A percentile compares a stretch with the other conserved stretches of the same genome.
These are phyloP conservation scores for Carcina quercana DNA, from an alignment of 2,888 invertebrate species.

Conservation along the genomic window DNA sequence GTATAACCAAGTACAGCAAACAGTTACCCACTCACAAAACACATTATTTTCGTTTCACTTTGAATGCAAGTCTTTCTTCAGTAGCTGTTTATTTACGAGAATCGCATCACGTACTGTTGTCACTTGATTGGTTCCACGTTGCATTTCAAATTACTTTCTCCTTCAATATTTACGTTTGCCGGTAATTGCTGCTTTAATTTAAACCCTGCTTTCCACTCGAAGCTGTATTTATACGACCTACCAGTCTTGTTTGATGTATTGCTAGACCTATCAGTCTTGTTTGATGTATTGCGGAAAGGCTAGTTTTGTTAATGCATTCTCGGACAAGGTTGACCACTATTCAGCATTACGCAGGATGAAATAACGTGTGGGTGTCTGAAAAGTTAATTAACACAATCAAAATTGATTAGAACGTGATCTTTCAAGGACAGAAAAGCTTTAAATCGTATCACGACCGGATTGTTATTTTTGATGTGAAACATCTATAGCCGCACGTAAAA, in stretches of 20 bases:
- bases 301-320: constrained; percentile 14
- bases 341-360: too few species aligned
- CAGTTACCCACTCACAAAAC: too few species aligned
- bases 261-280: constrained; percentile 10
- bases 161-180: constrained; percentile 49
- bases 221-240: constrained; percentile 13
- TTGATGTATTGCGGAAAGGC: constrained; percentile 16
- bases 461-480: too few species aligned
- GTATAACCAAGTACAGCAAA: too few species aligned
- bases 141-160: constrained; percentile 30
- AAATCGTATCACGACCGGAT: too few species aligned
- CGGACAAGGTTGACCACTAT: constrained; percentile 12
- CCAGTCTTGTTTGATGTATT: constrained; percentile 17
- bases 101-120: constrained; percentile 19
- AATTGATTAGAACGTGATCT: too few species aligned
- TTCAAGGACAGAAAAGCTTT: too few species aligned
- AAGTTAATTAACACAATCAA: too few species aligned
- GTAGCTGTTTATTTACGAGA: constrained; percentile 11
- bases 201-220: constrained; percentile 20
- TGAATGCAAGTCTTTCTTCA: constrained; percentile 4
- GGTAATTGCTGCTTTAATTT: constrained; percentile 33
- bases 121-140: constrained; percentile 18
- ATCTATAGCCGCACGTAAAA: too few species aligned
- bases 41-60: not conserved
- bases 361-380: too few species aligned